These are phyloP conservation scores for Sebastes minor DNA, from an alignment of 2,797 vertebrate genomes.

Conservation along the genomic window DNA sequence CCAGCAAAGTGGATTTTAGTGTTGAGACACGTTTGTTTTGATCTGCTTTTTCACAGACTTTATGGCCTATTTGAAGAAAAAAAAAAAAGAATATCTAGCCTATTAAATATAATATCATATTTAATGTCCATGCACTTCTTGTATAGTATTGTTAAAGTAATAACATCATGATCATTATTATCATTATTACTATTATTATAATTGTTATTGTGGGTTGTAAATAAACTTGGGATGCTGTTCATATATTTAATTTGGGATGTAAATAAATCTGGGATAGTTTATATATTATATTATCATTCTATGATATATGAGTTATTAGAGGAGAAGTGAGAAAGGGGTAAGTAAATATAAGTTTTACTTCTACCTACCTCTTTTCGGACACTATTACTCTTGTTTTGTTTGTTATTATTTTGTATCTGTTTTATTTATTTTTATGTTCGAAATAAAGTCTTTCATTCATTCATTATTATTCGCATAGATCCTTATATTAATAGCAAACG, in stretches of 20 bases:
- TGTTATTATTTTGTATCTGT: too few relatives aligned
- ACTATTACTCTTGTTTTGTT: too few relatives aligned
- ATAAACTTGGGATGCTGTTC: too few relatives aligned
- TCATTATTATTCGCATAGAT: background rate
- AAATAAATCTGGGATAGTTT: too few relatives aligned
- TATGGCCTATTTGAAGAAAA: background rate
- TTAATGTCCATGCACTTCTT: background rate
- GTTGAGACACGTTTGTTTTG: slow-evolving; percentile 50
- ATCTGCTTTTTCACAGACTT: background rate
- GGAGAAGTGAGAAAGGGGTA: too few relatives aligned
- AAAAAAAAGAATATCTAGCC: background rate
- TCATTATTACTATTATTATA: background rate
- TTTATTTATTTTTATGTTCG: too few relatives aligned
- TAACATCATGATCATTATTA: background rate
- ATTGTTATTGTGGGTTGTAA: background rate
- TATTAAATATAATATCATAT: background rate
- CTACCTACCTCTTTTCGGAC: too few relatives aligned
- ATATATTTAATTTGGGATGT: too few relatives aligned
- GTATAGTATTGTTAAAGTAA: background rate
- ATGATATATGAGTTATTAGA: too few relatives aligned
- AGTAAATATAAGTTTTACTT: too few relatives aligned
- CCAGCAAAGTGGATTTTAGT: slow-evolving; percentile 52
- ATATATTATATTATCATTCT: too few relatives aligned
- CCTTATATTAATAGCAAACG: background rate
- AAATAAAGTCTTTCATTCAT: too few relatives aligned